Evolutionary conservation across 2,888 invertebrate species (phyloP).

Genomic region (Calameuta pallipes): DNA sequence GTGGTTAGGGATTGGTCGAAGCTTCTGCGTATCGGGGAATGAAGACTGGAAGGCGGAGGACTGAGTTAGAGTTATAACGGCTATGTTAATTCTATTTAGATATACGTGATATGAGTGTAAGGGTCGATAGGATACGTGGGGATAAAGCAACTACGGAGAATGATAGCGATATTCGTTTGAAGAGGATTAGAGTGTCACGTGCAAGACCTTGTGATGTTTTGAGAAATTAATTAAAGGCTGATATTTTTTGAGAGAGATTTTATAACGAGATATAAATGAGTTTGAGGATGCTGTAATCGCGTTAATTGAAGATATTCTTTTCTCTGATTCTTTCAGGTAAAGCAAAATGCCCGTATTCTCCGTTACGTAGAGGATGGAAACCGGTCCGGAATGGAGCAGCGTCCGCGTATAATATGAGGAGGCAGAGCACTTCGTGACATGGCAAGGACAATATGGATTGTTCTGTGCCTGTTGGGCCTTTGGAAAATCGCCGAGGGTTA

Average conservation of each 20-base stretch:
- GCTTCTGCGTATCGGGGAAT: neutral
- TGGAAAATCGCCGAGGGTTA: constrained; percentile 49
- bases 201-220: neutral
- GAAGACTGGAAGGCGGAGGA: neutral
- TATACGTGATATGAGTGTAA: neutral
- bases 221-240: neutral
- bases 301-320: neutral
- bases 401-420: constrained; percentile 9
- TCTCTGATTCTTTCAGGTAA: neutral
- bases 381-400: neutral
- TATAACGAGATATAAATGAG: neutral
- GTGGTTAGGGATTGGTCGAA: neutral
- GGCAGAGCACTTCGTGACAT: constrained; percentile 39
- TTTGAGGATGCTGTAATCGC: neutral
- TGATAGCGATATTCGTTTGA: neutral
- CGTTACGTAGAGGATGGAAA: neutral
- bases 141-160: neutral
- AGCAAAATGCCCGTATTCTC: neutral
- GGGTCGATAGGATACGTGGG: neutral
- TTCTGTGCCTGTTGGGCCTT: constrained; percentile 36
- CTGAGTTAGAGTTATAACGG: neutral
- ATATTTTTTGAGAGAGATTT: neutral
- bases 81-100: neutral
- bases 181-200: neutral
- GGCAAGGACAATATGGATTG: constrained; percentile 52